Evolutionary conservation across 2,888 invertebrate species (phyloP).

Genomic region (Polia nebulosa): DNA sequence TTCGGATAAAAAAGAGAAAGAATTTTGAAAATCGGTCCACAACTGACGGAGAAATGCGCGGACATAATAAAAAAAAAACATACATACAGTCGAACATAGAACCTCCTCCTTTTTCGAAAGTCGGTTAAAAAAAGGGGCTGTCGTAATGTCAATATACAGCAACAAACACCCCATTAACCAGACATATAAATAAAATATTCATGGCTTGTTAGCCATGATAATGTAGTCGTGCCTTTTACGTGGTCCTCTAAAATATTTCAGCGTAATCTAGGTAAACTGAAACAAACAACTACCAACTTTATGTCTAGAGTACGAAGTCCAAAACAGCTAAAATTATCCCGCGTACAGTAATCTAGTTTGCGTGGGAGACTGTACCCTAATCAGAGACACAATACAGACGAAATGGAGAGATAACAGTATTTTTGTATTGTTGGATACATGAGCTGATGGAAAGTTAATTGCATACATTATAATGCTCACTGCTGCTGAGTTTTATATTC

Average conservation of each 20-base stretch:
- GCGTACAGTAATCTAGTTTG: slow-evolving; percentile 44
- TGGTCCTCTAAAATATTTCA: slow-evolving; percentile 59
- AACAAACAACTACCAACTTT: slow-evolving; percentile 53
- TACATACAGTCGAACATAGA: no score
- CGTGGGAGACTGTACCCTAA: slow-evolving; percentile 64
- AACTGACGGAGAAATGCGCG: no score
- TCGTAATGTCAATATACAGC: slow-evolving; percentile 21
- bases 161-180: slow-evolving; percentile 50
- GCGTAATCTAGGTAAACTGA: slow-evolving; percentile 43
- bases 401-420: slow-evolving; percentile 56
- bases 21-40: no score
- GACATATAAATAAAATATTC: slow-evolving; percentile 71
- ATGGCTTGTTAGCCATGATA: slow-evolving; percentile 70
- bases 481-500: slow-evolving; percentile 23
- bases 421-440: slow-evolving; percentile 55
- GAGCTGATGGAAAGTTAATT: slow-evolving; percentile 53
- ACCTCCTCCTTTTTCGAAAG: no score
- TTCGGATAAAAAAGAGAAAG: no score
- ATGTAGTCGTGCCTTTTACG: slow-evolving; percentile 68
- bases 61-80: no score
- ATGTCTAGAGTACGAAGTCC: slow-evolving; percentile 51
- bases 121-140: slow-evolving; percentile 24
- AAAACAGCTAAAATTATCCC: slow-evolving; percentile 52
- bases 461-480: slow-evolving; percentile 35
- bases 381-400: slow-evolving; percentile 55